These are phyloP conservation scores for Tanypteryx hageni DNA, from an alignment of 2,888 invertebrate species.

Conservation along the genomic window DNA sequence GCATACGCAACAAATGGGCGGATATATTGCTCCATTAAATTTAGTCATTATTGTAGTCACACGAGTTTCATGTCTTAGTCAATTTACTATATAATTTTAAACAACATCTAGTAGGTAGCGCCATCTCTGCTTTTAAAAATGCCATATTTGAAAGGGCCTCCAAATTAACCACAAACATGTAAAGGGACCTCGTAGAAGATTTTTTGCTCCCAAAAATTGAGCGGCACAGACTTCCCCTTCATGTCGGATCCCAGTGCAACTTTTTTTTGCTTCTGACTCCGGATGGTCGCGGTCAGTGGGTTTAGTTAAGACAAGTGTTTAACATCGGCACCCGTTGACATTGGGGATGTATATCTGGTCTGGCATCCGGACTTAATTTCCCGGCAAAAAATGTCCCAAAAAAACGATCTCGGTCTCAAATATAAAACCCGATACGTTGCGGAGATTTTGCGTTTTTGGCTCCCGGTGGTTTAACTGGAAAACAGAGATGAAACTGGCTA, in stretches of 20 bases:
- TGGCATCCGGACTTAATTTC: not conserved
- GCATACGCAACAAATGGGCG: too few species aligned
- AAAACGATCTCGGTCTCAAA: not conserved
- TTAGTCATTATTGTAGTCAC: too few species aligned
- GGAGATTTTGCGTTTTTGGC: not conserved
- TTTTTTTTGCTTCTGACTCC: not conserved
- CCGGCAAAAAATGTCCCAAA: not conserved
- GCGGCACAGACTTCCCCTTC: not conserved
- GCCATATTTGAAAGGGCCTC: not conserved
- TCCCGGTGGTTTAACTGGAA: not conserved
- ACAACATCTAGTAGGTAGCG: too few species aligned
- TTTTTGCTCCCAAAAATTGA: not conserved
- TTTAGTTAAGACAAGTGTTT: not conserved
- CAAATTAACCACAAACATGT: not conserved
- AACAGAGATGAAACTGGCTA: not conserved
- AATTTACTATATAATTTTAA: too few species aligned
- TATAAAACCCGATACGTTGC: not conserved
- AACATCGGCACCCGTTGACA: constrained; percentile 17
- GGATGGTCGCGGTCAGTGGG: not conserved
- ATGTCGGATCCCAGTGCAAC: not conserved
- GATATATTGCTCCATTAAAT: too few species aligned
- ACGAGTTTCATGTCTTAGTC: too few species aligned
- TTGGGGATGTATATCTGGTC: not conserved
- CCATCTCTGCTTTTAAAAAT: not conserved
- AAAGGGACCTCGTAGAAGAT: not conserved